Evolutionary conservation across 1,140 invertebrate species (phyloP).

Genomic region (Hesperophylax magnus): DNA sequence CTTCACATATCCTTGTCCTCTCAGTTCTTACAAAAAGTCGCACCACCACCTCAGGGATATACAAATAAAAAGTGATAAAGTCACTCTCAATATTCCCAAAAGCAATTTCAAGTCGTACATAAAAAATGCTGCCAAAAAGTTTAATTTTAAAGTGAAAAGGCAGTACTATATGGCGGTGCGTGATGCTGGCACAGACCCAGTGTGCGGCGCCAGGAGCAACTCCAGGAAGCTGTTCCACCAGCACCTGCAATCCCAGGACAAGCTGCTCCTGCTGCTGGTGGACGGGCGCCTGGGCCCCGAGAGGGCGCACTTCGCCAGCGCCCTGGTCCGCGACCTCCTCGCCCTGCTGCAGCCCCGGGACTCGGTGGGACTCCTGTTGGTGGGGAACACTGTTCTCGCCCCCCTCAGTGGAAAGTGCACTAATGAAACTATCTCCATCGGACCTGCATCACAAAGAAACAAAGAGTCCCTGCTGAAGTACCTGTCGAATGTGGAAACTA

Average conservation of each 20-base stretch:
- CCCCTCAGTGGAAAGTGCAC: constrained; percentile 55
- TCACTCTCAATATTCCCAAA: constrained; percentile 50
- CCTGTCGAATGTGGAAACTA: constrained; percentile 21
- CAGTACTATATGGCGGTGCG: constrained; percentile 67
- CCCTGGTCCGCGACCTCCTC: constrained; percentile 63
- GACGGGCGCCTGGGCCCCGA: constrained; percentile 52
- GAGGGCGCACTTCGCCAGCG: constrained; percentile 61
- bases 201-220: constrained; percentile 63
- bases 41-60: constrained; percentile 65
- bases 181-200: constrained; percentile 67
- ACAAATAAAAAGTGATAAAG: constrained; percentile 61
- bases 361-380: constrained; percentile 56
- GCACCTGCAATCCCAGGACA: constrained; percentile 65
- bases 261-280: constrained; percentile 65
- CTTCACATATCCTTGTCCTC: constrained; percentile 68
- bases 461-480: constrained; percentile 34
- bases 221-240: constrained; percentile 67
- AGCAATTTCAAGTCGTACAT: constrained; percentile 34
- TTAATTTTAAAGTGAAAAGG: constrained; percentile 68
- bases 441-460: constrained; percentile 32
- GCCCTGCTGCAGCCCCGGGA: constrained; percentile 64
- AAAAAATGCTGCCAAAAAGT: constrained; percentile 60
- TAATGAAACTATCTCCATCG: constrained; percentile 20
- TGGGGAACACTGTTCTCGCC: neutral
- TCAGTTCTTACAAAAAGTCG: constrained; percentile 67